phyloP scores from a whole-genome alignment of 2,888 invertebrate genomes.

The Eupithecia centaureata region DNA sequence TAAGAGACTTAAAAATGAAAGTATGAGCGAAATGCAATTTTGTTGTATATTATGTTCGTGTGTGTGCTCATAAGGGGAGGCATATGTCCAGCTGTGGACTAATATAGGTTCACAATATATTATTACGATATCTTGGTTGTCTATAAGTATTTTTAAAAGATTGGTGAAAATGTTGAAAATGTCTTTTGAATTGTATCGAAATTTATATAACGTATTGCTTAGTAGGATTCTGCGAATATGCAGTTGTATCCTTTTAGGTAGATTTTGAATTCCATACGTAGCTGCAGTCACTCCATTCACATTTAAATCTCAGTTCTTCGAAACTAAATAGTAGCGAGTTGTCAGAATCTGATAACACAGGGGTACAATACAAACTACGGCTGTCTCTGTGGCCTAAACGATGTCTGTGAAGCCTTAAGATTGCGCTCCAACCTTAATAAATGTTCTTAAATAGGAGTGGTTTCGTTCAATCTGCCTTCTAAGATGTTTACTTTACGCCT shows the following conservation, averaged over 20 bases:
- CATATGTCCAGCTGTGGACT: too few relatives aligned
- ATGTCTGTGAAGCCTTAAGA: slow-evolving; percentile 14
- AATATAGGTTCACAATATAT: too few relatives aligned
- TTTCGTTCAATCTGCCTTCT: slow-evolving; percentile 21
- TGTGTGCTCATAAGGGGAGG: too few relatives aligned
- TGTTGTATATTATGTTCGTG: too few relatives aligned
- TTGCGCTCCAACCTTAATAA: slow-evolving; percentile 27
- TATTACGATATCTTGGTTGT: too few relatives aligned
- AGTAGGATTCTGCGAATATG: neutral
- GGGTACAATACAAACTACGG: slow-evolving; percentile 3
- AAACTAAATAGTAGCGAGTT: neutral
- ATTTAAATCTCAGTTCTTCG: slow-evolving; percentile 1
- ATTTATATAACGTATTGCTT: too few relatives aligned
- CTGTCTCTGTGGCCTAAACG: slow-evolving; percentile 5
- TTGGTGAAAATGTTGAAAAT: too few relatives aligned
- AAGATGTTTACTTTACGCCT: slow-evolving; percentile 30
- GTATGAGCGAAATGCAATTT: too few relatives aligned
- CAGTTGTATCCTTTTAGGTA: neutral
- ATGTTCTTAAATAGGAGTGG: slow-evolving; percentile 20
- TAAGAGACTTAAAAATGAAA: too few relatives aligned
- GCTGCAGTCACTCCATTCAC: neutral
- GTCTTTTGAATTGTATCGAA: too few relatives aligned
- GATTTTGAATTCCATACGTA: neutral
- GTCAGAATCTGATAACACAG: neutral
- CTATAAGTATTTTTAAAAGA: too few relatives aligned